A percentile compares a stretch with the other conserved stretches of the same genome.
These are phyloP conservation scores for Caenorhabditis tropicalis DNA, from an alignment of 1,140 invertebrate species.

Conservation along the genomic window DNA sequence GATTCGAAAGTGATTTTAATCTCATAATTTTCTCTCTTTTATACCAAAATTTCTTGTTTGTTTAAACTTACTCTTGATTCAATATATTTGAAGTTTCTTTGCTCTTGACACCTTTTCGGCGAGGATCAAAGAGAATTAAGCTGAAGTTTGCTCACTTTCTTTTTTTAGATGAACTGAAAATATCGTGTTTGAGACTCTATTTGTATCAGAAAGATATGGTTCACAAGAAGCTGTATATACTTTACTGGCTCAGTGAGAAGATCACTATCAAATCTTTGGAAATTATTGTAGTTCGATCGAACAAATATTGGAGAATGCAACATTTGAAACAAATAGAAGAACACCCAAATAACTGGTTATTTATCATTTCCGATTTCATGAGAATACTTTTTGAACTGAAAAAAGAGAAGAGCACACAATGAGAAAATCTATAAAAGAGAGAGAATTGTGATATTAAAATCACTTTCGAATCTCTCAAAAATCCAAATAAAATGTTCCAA, in stretches of 20 bases:
- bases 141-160: no score
- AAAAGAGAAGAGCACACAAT: no score
- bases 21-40: neutral
- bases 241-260: no score
- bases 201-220: no score
- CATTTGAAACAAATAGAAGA: neutral
- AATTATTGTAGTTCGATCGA: neutral
- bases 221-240: no score
- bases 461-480: neutral
- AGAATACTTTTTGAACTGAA: no score
- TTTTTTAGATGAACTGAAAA: no score
- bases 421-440: neutral
- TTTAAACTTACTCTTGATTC: neutral
- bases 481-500: slow-evolving; percentile 27
- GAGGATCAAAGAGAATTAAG: neutral
- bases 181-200: no score
- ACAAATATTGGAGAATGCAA: neutral
- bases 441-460: neutral
- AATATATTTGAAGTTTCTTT: neutral
- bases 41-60: neutral
- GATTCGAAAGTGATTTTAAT: neutral
- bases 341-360: neutral
- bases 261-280: no score
- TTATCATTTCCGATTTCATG: neutral
- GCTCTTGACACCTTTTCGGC: neutral